Conservation (phyloP, 2,113 vertebrate genomes). For the Cryptomyrus ogoouensis region DNA sequence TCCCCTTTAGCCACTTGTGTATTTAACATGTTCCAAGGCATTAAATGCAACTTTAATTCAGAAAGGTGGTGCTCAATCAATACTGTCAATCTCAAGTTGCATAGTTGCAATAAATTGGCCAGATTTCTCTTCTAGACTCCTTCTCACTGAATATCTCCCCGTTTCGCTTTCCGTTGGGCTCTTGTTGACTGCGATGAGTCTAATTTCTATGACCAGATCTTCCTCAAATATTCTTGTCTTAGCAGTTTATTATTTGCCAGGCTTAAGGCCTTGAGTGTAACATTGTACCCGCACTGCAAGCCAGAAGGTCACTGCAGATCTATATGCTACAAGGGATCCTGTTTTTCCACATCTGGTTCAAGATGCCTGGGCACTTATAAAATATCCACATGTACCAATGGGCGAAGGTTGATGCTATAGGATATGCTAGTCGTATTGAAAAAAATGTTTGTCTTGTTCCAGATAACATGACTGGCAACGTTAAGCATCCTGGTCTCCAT, state of each 20-base stretch:
- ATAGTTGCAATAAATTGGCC: neutral
- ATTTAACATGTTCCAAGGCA: neutral
- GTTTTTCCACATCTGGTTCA: neutral
- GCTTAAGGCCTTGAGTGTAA: neutral
- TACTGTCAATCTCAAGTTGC: conserved; percentile 2
- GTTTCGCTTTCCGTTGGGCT: neutral
- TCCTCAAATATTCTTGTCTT: neutral
- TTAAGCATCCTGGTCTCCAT: neutral
- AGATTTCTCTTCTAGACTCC: neutral
- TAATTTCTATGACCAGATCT: neutral
- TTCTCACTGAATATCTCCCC: neutral
- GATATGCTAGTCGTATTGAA: neutral
- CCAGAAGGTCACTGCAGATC: neutral
- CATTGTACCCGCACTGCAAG: neutral
- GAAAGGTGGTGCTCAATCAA: neutral
- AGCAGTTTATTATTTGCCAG: neutral
- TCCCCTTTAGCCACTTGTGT: neutral
- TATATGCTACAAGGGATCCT: neutral
- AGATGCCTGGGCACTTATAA: neutral
- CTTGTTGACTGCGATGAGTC: neutral
- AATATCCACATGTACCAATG: neutral
- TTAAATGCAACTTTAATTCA: neutral
- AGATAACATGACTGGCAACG: neutral
- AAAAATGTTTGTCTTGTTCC: neutral
- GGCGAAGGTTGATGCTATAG: neutral